Percentiles rank a stretch among this genome's conserved stretches.
Evolutionary conservation across 2,113 vertebrate species (phyloP).

Genomic region (Gopherus evgoodei): DNA sequence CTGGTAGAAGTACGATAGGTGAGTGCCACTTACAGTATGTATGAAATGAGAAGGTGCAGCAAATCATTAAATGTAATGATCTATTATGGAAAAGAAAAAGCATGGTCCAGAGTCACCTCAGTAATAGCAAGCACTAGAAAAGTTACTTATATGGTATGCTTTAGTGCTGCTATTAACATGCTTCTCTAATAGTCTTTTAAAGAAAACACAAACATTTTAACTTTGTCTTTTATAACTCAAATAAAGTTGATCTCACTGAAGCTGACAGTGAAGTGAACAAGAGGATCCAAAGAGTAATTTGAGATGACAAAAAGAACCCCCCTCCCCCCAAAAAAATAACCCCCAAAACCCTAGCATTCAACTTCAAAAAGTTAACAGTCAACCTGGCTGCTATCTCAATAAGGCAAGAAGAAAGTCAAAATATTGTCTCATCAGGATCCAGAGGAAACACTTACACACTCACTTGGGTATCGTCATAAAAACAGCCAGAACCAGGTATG

Average conservation of each 20-base stretch:
- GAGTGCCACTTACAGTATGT: neutral
- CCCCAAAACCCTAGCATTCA: neutral
- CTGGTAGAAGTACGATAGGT: neutral
- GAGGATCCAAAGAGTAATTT: neutral
- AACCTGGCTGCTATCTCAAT: conserved; percentile 8
- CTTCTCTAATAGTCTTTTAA: neutral
- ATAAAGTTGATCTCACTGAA: conserved; percentile 6
- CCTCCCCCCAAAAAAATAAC: too few species aligned
- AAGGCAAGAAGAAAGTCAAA: neutral
- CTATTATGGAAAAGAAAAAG: neutral
- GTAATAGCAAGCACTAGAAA: neutral
- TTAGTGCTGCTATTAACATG: fast-evolving
- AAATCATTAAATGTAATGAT: neutral
- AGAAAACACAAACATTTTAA: neutral
- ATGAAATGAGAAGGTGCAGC: neutral
- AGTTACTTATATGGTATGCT: neutral
- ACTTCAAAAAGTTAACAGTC: conserved; percentile 15
- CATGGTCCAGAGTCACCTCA: neutral
- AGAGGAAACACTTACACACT: neutral
- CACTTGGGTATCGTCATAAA: neutral
- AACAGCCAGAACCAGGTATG: neutral
- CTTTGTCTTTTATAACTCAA: conserved; percentile 14
- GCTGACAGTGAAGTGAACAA: conserved; percentile 1
- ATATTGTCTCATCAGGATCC: neutral
- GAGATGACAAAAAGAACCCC: neutral